Conservation (phyloP, 2,797 vertebrate species). For the Setipinna tenuifilis region DNA sequence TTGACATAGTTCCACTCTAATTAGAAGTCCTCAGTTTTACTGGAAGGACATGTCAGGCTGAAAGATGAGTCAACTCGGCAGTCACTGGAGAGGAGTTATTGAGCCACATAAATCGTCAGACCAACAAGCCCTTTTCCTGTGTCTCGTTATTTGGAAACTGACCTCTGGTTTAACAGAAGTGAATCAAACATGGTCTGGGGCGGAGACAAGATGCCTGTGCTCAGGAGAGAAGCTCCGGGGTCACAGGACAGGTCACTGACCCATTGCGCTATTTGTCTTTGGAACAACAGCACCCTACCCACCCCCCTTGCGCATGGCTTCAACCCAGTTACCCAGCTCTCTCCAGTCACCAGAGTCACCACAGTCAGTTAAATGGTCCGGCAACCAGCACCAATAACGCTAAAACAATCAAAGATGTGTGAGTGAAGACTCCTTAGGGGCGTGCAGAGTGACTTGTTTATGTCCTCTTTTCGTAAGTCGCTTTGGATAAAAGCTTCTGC, state of each 20-base stretch:
- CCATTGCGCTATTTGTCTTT: neutral
- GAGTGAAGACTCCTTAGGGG: no score
- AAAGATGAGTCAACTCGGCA: neutral
- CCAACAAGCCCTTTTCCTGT: neutral
- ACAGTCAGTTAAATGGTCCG: no score
- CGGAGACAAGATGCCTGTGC: slow-evolving; percentile 11
- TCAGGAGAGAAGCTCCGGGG: neutral
- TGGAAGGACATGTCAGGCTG: neutral
- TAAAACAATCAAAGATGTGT: no score
- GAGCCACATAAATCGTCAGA: neutral
- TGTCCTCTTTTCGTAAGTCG: no score
- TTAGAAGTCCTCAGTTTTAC: neutral
- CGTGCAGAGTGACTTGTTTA: no score
- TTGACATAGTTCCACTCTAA: neutral
- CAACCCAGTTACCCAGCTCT: neutral
- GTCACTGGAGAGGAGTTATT: neutral
- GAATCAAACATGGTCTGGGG: slow-evolving; percentile 10
- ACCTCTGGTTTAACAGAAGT: neutral
- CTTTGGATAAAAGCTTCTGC: no score
- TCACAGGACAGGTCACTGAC: neutral
- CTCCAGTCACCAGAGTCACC: no score
- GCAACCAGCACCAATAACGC: no score
- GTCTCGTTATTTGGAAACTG: neutral
- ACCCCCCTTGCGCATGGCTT: neutral
- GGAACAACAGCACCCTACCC: neutral